phyloP scores from a whole-genome alignment of 2,797 vertebrate species.

The Anomalospiza imberbis region DNA sequence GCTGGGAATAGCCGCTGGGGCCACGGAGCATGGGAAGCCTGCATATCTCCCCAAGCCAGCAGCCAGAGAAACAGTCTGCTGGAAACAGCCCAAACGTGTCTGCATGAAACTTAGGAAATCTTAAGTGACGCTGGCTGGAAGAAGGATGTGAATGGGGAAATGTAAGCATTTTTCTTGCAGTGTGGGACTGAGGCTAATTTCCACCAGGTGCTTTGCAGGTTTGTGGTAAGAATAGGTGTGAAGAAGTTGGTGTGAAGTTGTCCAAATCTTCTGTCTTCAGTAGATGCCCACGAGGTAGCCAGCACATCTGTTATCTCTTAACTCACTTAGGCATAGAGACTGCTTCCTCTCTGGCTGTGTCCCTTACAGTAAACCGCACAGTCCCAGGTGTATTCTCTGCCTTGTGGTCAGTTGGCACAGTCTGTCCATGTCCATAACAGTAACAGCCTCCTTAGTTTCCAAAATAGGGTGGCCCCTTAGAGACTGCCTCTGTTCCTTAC shows the following conservation, averaged over 20 bases:
- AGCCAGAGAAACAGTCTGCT: slow-evolving; percentile 48
- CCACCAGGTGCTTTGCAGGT: background rate
- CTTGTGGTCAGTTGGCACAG: background rate
- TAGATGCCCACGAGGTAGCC: background rate
- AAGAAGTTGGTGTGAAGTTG: background rate
- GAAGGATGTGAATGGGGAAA: background rate
- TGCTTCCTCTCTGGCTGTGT: background rate
- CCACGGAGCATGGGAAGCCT: slow-evolving; percentile 63
- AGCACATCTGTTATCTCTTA: slow-evolving; percentile 26
- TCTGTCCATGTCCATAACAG: background rate
- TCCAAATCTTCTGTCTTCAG: background rate
- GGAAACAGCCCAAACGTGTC: slow-evolving; percentile 11
- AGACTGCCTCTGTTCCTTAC: background rate
- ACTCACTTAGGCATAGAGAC: background rate
- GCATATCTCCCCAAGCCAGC: background rate
- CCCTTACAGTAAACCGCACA: background rate
- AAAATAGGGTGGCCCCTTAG: background rate
- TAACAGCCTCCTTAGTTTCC: background rate
- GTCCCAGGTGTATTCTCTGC: slow-evolving; percentile 33
- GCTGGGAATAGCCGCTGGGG: slow-evolving; percentile 60
- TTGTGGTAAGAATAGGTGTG: background rate
- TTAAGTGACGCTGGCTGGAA: background rate
- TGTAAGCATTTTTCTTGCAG: background rate
- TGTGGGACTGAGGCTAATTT: background rate
- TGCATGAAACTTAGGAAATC: slow-evolving; percentile 11